A percentile compares a stretch with the other conserved stretches of the same genome.
These are phyloP conservation scores for Solenodon paradoxus DNA, from an alignment of 2,113 vertebrate genomes.

Conservation along the genomic window DNA sequence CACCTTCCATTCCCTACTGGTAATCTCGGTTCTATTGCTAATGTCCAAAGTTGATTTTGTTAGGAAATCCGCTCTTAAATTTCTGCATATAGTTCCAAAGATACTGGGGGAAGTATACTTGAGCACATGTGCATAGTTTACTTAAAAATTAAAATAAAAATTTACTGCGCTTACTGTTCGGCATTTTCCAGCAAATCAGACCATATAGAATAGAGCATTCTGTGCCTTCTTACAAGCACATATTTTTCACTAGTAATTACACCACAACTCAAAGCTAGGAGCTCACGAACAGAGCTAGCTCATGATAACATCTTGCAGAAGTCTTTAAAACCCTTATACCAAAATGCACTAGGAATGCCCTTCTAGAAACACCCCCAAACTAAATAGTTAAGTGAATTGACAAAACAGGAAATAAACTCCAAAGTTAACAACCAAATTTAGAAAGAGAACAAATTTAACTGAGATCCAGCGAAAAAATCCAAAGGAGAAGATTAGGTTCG, in stretches of 20 bases:
- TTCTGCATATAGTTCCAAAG: not conserved
- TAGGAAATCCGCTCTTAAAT: no score
- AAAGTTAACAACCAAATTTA: not conserved
- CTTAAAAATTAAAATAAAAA: conserved; percentile 4
- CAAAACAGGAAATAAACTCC: not conserved
- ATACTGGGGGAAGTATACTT: not conserved
- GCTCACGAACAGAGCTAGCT: not conserved
- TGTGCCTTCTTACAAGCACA: not conserved
- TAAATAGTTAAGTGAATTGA: not conserved
- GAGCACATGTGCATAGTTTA: not conserved
- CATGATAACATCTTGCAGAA: not conserved
- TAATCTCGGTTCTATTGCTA: no score
- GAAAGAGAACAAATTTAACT: not conserved
- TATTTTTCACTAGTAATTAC: not conserved
- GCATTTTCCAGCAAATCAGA: not conserved
- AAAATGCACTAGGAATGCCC: not conserved
- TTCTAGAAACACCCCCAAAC: not conserved
- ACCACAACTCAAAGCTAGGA: not conserved
- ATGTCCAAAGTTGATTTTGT: no score
- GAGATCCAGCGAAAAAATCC: not conserved
- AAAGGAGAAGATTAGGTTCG: not conserved
- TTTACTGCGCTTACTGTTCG: not conserved
- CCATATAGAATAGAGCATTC: not conserved
- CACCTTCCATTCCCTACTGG: not conserved
- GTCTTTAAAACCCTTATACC: not conserved